Evolutionary conservation across 2,797 vertebrate species (phyloP).

Genomic region (Spinibarbus caldwelli): DNA sequence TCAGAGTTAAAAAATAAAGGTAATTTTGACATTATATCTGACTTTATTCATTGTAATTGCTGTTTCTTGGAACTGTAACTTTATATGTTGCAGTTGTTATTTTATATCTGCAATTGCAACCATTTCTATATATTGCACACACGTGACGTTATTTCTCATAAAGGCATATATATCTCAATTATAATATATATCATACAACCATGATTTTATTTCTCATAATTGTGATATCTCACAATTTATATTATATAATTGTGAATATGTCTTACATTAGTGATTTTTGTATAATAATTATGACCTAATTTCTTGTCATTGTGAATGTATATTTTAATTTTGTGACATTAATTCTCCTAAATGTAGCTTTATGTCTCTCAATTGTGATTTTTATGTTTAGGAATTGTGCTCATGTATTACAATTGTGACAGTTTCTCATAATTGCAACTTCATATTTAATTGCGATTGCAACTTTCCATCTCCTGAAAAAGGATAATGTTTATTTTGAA

Average conservation of each 20-base stretch:
- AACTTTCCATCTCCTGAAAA: background rate
- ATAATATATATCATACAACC: background rate
- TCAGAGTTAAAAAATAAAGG: background rate
- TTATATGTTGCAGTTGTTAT: slow-evolving; percentile 2
- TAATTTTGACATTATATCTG: background rate
- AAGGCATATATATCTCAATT: background rate
- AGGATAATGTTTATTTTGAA: background rate
- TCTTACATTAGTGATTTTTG: background rate
- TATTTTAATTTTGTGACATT: background rate
- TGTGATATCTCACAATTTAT: background rate
- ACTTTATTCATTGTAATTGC: background rate
- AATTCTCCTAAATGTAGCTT: background rate
- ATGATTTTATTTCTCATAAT: background rate
- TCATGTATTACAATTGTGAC: background rate
- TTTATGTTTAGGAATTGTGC: background rate
- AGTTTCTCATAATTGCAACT: background rate
- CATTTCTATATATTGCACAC: background rate
- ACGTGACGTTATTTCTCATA: background rate
- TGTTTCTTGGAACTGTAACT: background rate
- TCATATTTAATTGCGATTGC: background rate
- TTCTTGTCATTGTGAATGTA: background rate
- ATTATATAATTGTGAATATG: background rate
- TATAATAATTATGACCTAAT: background rate
- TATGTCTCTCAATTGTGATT: background rate
- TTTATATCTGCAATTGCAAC: background rate